Evolutionary conservation across 2,113 vertebrate species (phyloP).

Genomic region (Cromileptes altivelis): DNA sequence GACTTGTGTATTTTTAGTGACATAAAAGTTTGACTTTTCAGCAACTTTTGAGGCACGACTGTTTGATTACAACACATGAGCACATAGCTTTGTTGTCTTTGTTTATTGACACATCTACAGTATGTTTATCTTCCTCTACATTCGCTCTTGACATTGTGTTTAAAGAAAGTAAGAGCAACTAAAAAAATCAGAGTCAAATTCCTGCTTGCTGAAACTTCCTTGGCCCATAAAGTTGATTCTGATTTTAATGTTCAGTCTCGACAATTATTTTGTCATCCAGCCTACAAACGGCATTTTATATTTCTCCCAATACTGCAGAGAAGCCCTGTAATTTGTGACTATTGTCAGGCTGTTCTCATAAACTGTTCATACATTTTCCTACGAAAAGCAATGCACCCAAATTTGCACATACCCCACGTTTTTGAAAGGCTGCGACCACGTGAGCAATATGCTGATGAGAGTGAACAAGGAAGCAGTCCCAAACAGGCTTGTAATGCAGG

Average conservation of each 20-base stretch:
- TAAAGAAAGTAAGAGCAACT: neutral
- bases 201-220: neutral
- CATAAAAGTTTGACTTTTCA: neutral
- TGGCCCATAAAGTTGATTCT: too few relatives aligned
- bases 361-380: too few relatives aligned
- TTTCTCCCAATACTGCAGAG: neutral
- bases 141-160: neutral
- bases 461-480: too few relatives aligned
- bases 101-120: neutral
- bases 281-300: neutral
- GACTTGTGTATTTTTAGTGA: conserved; percentile 8
- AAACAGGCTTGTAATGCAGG: too few relatives aligned
- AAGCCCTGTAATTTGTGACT: neutral
- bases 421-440: too few relatives aligned
- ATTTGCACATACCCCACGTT: too few relatives aligned
- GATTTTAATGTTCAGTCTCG: neutral
- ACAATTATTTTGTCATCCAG: neutral
- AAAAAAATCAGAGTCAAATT: neutral
- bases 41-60: neutral
- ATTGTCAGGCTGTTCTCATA: neutral
- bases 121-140: neutral
- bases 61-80: neutral
- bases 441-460: too few relatives aligned
- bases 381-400: too few relatives aligned
- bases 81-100: neutral